Base-by-base conservation (phyloP, 2,113 vertebrate species). In the Ailuropoda melanoleuca region DNA sequence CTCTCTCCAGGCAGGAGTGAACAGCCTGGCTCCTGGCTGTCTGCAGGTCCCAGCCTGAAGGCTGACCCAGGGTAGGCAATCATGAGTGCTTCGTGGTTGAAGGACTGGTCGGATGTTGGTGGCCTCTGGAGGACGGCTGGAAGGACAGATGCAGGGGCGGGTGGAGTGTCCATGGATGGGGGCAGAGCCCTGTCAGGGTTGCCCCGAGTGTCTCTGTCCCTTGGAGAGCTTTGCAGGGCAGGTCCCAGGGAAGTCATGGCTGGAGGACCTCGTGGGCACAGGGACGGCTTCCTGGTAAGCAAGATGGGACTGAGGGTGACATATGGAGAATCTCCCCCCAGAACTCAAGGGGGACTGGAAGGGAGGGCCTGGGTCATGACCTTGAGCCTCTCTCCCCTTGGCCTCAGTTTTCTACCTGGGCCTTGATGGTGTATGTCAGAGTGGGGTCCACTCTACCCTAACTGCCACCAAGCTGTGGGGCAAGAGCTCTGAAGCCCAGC, bases 251-350 rank as follows among this genome's bases (percentile, higher is more conserved):
- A 64, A n/a, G n/a, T 14, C 46, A 11, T 10, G 8, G 72, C 8
- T 26, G 66, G 21, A 34, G 37, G 26, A 17, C 62, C 21, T 34
- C 7, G n/a, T 0, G 12, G 29, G 86, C 6, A 19, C 1, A 34
- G 6, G 14, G 7, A 3, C 14, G 17, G 17, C n/a, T 70, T 56
- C 80, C 34, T 53, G 14, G 48, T 11, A 4, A 31, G 10, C 39
- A 64, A 29, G 60, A 1, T 21, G 14, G 6, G 60, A 48, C 43
- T 0, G 1, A 11, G n/a, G 11, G 1, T 21, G 70, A 39, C n/a
- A 8, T 21, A 4, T 0, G 19, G 34, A 46, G 56, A 12, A 8
- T 1, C 2, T 6, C 2, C 4, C 7, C 12, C 3, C 24, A 34
- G 60, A 77, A 6, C 21, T 58, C 66, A 7, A 15, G 31, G 34